Base-by-base conservation (phyloP, 2,113 vertebrate species). In the Phasianus colchicus region DNA sequence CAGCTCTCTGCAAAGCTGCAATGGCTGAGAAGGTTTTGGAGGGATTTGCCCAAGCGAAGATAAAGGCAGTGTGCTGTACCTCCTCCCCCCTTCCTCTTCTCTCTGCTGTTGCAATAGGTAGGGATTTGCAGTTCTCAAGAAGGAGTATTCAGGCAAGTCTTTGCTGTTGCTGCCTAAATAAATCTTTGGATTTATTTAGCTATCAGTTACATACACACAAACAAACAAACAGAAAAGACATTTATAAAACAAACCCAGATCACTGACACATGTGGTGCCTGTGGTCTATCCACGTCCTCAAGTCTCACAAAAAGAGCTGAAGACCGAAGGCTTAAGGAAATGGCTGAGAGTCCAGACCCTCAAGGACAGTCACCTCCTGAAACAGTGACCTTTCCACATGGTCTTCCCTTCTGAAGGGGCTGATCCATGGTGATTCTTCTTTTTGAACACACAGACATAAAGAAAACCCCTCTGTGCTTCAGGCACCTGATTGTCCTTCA, bases 161-260 rank as follows among this genome's bases (percentile, higher is more conserved):
- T 83, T 81, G 48, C 47, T 38, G 5, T 57, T 78, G 25, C 70
- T 88, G 21, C 47, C 58, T 50, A 32, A 57, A 9, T 29, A 54
- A 36, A 60, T 80, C n/a, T 82, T 82, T 61, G 30, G n/a, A 42
- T 77, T 88, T 81, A 25, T 75, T 81, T 64, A 38, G 34, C 48
- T 91, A 52, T 77, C 64, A 58, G 67, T n/a, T 67, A 72, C 5
- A 38, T 18, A 64, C 1, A 4, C 14, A 8, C 40, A 17, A 50
- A n/a, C n/a, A 66, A 25, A 43, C 3, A 54, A 61, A 58, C 22
- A 72, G 11, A 8, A 21, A 32, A 32, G 40, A 32, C 11, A 16
- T 30, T 20, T 66, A 1, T 1, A 22, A 71, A 50, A 9, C 47
- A 83, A 58, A 32, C 27, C 27, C 50, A 36, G 6, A 40, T 7